Base-by-base conservation (phyloP, 2,888 invertebrate species). In the Gymnocheta viridis region DNA sequence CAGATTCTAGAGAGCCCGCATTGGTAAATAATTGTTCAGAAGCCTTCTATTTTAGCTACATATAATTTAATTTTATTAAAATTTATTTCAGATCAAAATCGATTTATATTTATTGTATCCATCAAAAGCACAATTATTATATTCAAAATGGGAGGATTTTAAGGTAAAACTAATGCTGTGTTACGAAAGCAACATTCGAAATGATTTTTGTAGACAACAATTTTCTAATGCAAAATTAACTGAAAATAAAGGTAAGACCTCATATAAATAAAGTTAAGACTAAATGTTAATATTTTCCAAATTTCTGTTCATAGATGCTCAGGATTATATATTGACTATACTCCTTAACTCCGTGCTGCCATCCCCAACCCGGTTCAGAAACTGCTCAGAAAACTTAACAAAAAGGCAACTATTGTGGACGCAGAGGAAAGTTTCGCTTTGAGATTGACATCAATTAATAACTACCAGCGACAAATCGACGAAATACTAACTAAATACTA, bases 51-150 rank as follows among this genome's bases (percentile, higher is more conserved):
- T 22, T n/a, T 12, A 56, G 29, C 7, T 29, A 29, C 29, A 17
- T 19, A 38, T 24, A 66, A 49, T 19, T 66, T 32, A 12, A 9
- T 32, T 19, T 2, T 35, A 58, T 47, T 32, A 12, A 47, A 66
- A 47, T n/a, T 4, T 12, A 49, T 66, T 66, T 64, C 38, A 82
- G 77, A 82, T 82, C 24, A 54, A 66, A 24, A 72, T 72, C n/a
- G 77, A 77, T 67, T 82, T 82, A 38, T 44, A 82, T 47, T 56
- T 77, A 22, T 41, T 82, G 12, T 66, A 66, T 38, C 76, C 58
- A 29, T 29, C 27, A 54, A 82, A 72, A 32, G 56, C 32, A 41
- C 62, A 76, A 27, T 44, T 70, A 27, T 32, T 82, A 14, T 51
- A 54, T 32, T 76, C 77, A 12, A 70, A 77, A 76, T 76, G 70